Evolutionary conservation across 2,797 vertebrate genomes (phyloP).

Genomic region (Crenuchus spilurus): DNA sequence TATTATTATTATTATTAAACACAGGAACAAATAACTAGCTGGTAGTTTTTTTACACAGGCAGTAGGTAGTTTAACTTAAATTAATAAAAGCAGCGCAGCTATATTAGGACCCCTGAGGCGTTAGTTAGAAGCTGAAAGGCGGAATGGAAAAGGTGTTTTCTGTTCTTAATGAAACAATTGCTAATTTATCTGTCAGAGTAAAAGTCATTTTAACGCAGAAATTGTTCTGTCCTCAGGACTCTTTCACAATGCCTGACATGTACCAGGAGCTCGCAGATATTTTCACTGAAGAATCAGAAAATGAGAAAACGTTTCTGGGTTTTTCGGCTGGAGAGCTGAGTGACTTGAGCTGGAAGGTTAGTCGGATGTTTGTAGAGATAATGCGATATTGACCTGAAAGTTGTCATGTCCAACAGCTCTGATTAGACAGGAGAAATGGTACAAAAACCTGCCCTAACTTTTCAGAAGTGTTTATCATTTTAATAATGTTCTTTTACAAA

Average conservation of each 20-base stretch:
- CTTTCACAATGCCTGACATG: slow-evolving; percentile 20
- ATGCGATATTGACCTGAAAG: too few species aligned
- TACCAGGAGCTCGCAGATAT: slow-evolving; percentile 56
- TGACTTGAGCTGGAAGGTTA: slow-evolving; percentile 50
- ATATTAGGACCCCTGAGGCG: background rate
- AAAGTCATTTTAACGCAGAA: background rate
- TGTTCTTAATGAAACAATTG: background rate
- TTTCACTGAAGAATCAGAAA: slow-evolving; percentile 72
- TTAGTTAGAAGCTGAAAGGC: background rate
- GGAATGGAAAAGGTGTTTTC: background rate
- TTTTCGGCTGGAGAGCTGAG: slow-evolving; percentile 70
- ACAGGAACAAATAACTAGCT: too few species aligned
- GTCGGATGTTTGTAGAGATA: too few species aligned
- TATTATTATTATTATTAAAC: too few species aligned
- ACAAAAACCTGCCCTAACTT: too few species aligned
- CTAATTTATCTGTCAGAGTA: background rate
- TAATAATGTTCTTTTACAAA: background rate
- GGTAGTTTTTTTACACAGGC: background rate
- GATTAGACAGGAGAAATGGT: too few species aligned
- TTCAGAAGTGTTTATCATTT: background rate
- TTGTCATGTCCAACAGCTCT: too few species aligned
- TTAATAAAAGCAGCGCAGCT: background rate
- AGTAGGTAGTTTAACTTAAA: background rate
- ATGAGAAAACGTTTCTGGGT: slow-evolving; percentile 71
- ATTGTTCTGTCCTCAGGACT: background rate